These are phyloP conservation scores for Cheracebus regulus DNA, from an alignment of 2,797 vertebrate species.

Conservation along the genomic window DNA sequence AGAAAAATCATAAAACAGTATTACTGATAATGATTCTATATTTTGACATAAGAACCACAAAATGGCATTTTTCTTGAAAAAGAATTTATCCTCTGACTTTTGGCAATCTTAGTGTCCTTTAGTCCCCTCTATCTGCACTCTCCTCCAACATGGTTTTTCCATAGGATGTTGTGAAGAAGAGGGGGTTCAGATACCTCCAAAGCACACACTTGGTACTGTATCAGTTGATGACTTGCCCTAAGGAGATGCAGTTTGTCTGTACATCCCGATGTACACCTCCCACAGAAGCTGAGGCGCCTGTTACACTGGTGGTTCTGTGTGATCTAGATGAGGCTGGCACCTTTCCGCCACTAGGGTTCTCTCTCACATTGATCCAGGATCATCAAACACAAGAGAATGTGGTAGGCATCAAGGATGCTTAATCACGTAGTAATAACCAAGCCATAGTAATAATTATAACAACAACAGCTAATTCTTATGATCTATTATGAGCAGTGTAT, in stretches of 20 bases:
- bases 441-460: not conserved
- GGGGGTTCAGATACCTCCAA: not conserved
- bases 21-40: not conserved
- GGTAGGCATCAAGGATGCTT: not conserved
- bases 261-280: not conserved
- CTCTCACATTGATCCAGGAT: not conserved
- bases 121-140: accelerated
- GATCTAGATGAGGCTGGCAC: not conserved
- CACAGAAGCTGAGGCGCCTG: accelerated
- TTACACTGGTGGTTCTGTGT: no score
- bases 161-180: not conserved
- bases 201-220: not conserved
- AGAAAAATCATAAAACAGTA: not conserved
- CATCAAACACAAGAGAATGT: not conserved
- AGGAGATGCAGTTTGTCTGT: not conserved
- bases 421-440: not conserved
- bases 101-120: not conserved
- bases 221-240: not conserved
- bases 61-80: not conserved
- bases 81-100: not conserved
- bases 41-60: not conserved
- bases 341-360: not conserved
- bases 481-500: not conserved
- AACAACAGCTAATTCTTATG: not conserved
- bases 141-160: no score